These are phyloP conservation scores for Diarsia brunnea DNA, from an alignment of 2,888 invertebrate species.

Conservation along the genomic window DNA sequence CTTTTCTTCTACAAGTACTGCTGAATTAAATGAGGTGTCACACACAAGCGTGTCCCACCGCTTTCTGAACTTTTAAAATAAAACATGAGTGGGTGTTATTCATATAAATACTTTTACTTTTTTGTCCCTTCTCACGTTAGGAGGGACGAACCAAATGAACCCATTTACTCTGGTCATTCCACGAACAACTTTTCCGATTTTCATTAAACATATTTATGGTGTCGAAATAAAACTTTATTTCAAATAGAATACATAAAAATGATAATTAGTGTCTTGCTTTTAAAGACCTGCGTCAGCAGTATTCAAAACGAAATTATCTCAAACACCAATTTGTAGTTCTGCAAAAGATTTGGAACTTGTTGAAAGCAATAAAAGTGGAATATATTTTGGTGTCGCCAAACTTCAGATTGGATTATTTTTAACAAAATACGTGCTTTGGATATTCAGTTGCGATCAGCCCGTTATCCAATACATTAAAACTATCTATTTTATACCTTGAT, in stretches of 20 bases:
- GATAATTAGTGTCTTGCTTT: constrained; percentile 24
- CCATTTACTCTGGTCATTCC: not conserved
- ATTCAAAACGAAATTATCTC: constrained; percentile 37
- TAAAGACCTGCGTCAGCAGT: constrained; percentile 11
- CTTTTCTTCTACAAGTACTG: not conserved
- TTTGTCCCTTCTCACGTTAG: not conserved
- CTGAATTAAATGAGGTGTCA: not conserved
- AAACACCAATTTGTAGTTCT: constrained; percentile 19
- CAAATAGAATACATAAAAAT: constrained; percentile 30
- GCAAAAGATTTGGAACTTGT: constrained; percentile 24
- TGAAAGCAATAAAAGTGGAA: constrained; percentile 12
- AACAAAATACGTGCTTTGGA: too few species aligned
- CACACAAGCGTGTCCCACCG: not conserved
- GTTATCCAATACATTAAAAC: too few species aligned
- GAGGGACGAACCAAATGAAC: not conserved
- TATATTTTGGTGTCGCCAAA: not conserved
- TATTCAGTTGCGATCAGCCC: too few species aligned
- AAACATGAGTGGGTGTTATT: not conserved
- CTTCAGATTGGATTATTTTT: not conserved
- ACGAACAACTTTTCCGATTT: constrained; percentile 10
- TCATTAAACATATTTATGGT: constrained; percentile 8
- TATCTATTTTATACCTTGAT: not conserved
- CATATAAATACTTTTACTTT: not conserved
- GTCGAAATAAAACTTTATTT: constrained; percentile 12
- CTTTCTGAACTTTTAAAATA: not conserved